Evolutionary conservation across 2,113 vertebrate genomes (phyloP).

Genomic region (Antechinus flavipes): DNA sequence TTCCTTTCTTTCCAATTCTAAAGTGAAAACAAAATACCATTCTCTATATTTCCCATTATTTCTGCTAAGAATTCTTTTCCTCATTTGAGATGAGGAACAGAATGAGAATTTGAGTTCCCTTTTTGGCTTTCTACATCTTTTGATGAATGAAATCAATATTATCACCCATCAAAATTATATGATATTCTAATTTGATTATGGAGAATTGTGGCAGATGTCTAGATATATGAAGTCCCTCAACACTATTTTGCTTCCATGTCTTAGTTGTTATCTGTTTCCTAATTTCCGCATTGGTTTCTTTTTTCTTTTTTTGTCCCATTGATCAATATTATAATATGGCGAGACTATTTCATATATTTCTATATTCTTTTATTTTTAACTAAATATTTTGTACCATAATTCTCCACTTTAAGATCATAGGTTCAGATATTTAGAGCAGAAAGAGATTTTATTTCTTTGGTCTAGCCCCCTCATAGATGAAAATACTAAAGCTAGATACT

Average conservation of each 20-base stretch:
- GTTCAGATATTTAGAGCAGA: not conserved
- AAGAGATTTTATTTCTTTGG: not conserved
- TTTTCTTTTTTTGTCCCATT: not conserved
- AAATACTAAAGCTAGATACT: not conserved
- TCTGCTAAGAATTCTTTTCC: not conserved
- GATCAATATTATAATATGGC: not conserved
- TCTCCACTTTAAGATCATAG: not conserved
- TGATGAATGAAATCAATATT: not conserved
- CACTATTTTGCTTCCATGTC: not conserved
- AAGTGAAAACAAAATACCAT: not conserved
- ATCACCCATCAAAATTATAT: not conserved
- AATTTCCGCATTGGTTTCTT: not conserved
- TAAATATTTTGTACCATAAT: not conserved
- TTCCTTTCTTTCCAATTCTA: not conserved
- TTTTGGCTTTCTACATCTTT: not conserved
- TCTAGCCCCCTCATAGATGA: not conserved
- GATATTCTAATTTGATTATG: not conserved
- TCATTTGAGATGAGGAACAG: not conserved
- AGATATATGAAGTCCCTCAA: not conserved
- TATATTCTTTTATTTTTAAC: not conserved
- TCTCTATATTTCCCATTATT: not conserved
- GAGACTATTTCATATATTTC: not conserved
- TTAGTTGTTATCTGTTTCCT: not conserved
- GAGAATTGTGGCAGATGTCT: not conserved
- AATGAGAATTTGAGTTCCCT: not conserved